These are phyloP conservation scores for Beroe ovata DNA, from an alignment of 37 sponge, comb jelly and placozoan species.

Conservation along the genomic window DNA sequence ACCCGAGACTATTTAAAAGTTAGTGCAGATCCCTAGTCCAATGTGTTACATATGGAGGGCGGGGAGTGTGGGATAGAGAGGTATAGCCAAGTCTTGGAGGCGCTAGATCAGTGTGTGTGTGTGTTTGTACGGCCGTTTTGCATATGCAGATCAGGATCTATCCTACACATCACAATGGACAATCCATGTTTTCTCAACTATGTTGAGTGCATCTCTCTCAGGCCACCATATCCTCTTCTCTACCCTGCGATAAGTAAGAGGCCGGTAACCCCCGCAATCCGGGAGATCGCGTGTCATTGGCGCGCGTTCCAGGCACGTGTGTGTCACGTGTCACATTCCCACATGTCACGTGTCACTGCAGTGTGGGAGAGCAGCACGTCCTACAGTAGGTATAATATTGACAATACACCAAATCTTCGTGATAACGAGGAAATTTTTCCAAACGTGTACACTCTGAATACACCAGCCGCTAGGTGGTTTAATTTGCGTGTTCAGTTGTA, in stretches of 20 bases:
- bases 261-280: no score
- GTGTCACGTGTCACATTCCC: neutral
- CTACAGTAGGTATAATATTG: conserved; percentile 29
- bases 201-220: neutral
- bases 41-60: no score
- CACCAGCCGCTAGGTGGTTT: neutral
- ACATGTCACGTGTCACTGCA: neutral
- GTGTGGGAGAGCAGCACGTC: neutral
- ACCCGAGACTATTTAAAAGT: conserved; percentile 23
- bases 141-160: no score
- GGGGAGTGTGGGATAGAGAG: no score
- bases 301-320: conserved; percentile 34
- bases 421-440: conserved; percentile 27
- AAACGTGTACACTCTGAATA: neutral
- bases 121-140: no score
- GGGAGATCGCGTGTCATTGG: conserved; percentile 20
- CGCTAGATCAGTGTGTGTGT: no score
- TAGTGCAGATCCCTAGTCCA: conserved; percentile 54
- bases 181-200: neutral
- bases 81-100: no score
- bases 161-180: neutral
- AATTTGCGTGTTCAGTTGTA: no score
- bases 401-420: conserved; percentile 62
- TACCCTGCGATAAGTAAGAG: no score
- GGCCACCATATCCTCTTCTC: neutral